Conservation (phyloP, 2,888 invertebrate genomes). For the Aquatica leii region DNA sequence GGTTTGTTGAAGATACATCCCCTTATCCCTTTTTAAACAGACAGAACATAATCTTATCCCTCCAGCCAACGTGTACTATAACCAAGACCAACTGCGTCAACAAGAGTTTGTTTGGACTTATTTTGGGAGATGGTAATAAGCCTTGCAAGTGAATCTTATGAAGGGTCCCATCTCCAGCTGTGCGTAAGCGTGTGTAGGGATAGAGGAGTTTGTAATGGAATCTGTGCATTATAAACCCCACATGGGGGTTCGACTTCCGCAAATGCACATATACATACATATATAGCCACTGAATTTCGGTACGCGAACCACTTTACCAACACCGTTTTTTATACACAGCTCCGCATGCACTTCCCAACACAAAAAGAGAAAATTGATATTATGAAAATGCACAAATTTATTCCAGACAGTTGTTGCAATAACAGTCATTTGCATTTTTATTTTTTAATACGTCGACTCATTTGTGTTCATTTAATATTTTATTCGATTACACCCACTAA, state of each 20-base stretch:
- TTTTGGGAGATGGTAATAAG: conserved; percentile 53
- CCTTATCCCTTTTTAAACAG: conserved; percentile 35
- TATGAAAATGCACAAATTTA: too few relatives aligned
- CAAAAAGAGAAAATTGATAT: too few relatives aligned
- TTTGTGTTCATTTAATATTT: too few relatives aligned
- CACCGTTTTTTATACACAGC: too few relatives aligned
- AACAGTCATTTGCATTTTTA: too few relatives aligned
- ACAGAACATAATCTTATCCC: conserved; percentile 34
- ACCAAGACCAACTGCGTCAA: conserved; percentile 53
- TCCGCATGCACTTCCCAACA: too few relatives aligned
- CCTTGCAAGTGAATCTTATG: conserved; percentile 46
- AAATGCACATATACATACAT: conserved; percentile 37
- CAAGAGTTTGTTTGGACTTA: conserved; percentile 54
- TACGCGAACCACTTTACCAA: conserved; percentile 15
- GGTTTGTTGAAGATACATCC: conserved; percentile 34
- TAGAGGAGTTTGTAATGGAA: conserved; percentile 51
- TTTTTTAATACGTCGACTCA: too few relatives aligned
- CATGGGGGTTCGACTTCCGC: conserved; percentile 47
- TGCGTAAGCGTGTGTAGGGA: conserved; percentile 42
- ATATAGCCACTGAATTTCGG: conserved; percentile 20
- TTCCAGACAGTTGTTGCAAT: too few relatives aligned
- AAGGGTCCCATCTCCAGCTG: conserved; percentile 44
- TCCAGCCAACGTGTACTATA: conserved; percentile 27
- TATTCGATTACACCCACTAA: too few relatives aligned
- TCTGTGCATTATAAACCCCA: conserved; percentile 49